These are phyloP conservation scores for Drosophila melanosoma DNA, from an alignment of 2,888 invertebrate species.

Conservation along the genomic window DNA sequence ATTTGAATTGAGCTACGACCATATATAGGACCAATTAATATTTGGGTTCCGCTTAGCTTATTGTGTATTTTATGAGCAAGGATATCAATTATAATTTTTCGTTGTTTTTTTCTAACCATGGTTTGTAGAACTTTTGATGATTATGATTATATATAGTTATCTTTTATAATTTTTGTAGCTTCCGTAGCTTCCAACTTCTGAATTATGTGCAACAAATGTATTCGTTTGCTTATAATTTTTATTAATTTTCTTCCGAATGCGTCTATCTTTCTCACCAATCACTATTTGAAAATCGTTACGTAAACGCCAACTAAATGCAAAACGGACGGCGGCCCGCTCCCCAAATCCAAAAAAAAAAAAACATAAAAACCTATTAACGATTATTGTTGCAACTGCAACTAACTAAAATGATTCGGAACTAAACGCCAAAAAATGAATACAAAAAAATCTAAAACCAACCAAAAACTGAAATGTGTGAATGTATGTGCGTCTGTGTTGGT, in stretches of 20 bases:
- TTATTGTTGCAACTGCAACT: constrained; percentile 30
- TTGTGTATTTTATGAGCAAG: background rate
- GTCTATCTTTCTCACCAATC: constrained; percentile 57
- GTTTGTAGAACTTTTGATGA: background rate
- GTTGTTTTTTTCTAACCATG: background rate
- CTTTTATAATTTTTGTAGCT: background rate
- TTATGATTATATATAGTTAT: background rate
- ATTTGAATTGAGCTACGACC: background rate
- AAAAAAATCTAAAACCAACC: constrained; percentile 10
- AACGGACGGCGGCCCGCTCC: constrained; percentile 33
- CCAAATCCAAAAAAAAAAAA: background rate
- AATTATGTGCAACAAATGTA: constrained; percentile 22
- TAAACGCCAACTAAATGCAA: constrained; percentile 43
- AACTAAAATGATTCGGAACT: constrained; percentile 7
- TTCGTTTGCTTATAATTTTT: constrained; percentile 55
- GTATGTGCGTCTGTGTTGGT: constrained; percentile 5
- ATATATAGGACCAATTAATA: background rate
- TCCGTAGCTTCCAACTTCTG: constrained; percentile 2
- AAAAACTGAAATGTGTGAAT: background rate
- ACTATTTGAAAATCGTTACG: constrained; percentile 36
- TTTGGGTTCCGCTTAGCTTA: background rate
- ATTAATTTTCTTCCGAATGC: constrained; percentile 51
- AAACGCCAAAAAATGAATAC: constrained; percentile 11
- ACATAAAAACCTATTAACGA: constrained; percentile 13
- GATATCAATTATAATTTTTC: background rate